These are phyloP conservation scores for Phylloscopus trochiloides DNA, from an alignment of 2,113 vertebrate genomes.

Conservation along the genomic window DNA sequence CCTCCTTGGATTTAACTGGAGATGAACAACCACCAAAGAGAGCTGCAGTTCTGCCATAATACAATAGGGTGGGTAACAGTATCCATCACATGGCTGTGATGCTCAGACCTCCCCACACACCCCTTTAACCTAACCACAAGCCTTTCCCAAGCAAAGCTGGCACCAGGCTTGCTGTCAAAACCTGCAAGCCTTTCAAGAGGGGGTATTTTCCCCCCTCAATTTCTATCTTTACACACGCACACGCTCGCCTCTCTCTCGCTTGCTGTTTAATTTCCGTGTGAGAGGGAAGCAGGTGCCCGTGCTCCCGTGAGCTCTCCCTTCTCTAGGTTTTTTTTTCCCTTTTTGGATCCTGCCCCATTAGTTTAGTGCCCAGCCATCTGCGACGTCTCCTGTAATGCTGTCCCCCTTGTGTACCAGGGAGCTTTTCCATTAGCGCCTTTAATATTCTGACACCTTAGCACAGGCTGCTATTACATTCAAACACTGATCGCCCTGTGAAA, in stretches of 20 bases:
- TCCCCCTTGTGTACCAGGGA: conserved; percentile 93
- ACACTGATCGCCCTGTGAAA: conserved; percentile 91
- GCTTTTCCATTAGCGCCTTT: conserved; percentile 99
- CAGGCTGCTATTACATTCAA: conserved; percentile 88
- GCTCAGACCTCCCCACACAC: accelerated
- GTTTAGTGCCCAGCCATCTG: conserved; percentile 95
- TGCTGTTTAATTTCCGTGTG: conserved; percentile 76
- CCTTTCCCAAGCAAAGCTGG: neutral
- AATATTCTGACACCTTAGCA: conserved; percentile 96
- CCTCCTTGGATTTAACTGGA: neutral
- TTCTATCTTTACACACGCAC: conserved; percentile 56
- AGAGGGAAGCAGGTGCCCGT: conserved; percentile 78
- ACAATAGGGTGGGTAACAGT: neutral
- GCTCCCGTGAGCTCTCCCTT: conserved; percentile 76
- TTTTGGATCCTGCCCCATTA: conserved; percentile 94
- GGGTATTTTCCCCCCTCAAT: neutral
- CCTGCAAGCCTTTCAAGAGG: neutral
- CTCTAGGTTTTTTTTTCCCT: conserved; percentile 73
- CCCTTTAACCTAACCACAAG: neutral
- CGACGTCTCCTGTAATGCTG: conserved; percentile 92
- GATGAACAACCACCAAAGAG: neutral
- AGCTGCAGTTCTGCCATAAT: neutral
- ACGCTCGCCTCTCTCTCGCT: conserved; percentile 36
- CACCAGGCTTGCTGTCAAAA: neutral
- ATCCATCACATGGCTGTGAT: neutral